Evolutionary conservation across 2,113 vertebrate genomes (phyloP), one percentile per base, ranked within the genome.

Genomic region (Hyperoodon ampullatus): DNA sequence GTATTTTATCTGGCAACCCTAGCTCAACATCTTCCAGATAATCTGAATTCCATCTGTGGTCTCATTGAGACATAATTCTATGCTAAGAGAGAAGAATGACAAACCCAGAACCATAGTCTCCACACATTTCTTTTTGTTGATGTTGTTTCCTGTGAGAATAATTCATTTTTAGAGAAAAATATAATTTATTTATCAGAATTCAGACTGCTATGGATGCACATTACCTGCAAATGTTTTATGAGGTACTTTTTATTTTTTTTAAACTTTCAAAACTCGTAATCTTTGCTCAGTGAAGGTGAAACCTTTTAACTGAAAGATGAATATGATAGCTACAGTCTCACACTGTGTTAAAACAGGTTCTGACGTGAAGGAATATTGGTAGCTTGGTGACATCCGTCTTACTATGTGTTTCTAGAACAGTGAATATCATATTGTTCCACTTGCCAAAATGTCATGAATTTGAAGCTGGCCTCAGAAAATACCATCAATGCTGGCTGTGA

Each of bases 391-490:
- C 83, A 90, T 88, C 78, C 50, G 87, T 92, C 89, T 94, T 75
- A 24, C 10, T 83, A 61, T 92, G 14, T 75, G 92, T 97, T 97
- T 95, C 93, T 93, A 96, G 35, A 96, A 92, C 0, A 84, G 68
- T 87, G 53, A 96, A 53, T 91, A 92, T 90, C 92, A 71, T 66
- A 81, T 87, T 93, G 72, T 98, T 92, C 97, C 89, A 88, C 61
- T 97, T 96, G 90, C 50, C 74, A 96, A 94, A 94, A 93, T 90
- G 87, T 97, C 89, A 95, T 84, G 53, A 95, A 95, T 92, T 95
- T 84, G 94, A 94, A 91, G 30, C 53, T 87, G 58, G 63, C 47
- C 50, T 94, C 82, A 83, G 74, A 97, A 96, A 97, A 95, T 92
- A 74, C 30, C 72, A 84, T 94, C 78, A 88, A 30, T 42, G n/a